Conservation (phyloP, 2,797 vertebrate species). For the Phataginus tricuspis region DNA sequence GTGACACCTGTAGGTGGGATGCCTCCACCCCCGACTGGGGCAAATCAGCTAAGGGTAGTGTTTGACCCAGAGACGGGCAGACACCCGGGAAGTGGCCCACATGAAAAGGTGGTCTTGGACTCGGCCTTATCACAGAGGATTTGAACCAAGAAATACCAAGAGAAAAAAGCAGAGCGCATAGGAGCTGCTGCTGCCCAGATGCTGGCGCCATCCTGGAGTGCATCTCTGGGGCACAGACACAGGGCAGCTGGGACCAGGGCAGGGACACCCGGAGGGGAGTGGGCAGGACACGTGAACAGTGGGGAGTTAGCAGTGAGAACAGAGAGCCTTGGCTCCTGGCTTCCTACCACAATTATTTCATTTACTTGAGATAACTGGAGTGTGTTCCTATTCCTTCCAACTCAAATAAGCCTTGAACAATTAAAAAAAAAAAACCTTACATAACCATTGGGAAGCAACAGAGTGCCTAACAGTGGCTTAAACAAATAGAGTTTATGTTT, state of each 20-base stretch:
- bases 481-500: not conserved
- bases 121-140: not conserved
- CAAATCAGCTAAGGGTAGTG: not conserved
- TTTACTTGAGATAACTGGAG: not conserved
- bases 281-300: fast-evolving
- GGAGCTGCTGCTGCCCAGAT: not conserved
- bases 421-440: not conserved
- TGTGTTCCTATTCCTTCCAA: not conserved
- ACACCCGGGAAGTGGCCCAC: not conserved
- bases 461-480: not conserved
- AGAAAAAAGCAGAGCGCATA: not conserved
- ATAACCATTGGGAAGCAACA: not conserved
- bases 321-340: not conserved
- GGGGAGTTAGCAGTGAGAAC: too few species aligned
- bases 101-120: not conserved
- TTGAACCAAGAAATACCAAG: not conserved
- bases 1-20: fast-evolving
- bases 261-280: too few species aligned
- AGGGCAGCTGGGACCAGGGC: fast-evolving
- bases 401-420: not conserved
- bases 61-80: too few species aligned
- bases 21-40: not conserved
- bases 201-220: fast-evolving
- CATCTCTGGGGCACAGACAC: not conserved
- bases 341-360: not conserved